Evolutionary conservation across 2,888 invertebrate genomes (phyloP).

Genomic region (Plagodis pulveraria): DNA sequence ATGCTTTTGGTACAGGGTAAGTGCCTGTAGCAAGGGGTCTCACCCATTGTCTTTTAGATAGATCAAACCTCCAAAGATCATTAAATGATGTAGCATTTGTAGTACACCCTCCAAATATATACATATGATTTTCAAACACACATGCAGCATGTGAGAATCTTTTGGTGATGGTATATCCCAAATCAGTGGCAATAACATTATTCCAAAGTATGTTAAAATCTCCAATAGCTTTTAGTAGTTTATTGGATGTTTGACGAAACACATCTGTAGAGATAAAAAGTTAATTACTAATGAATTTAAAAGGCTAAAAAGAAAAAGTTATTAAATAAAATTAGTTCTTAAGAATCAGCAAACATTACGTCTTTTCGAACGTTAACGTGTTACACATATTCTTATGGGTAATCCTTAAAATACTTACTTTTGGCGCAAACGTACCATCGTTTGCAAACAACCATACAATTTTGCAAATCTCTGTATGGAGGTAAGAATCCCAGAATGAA

Average conservation of each 20-base stretch:
- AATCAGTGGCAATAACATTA: slow-evolving; percentile 83
- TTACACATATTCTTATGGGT: too few relatives aligned
- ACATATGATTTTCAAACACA: slow-evolving; percentile 93
- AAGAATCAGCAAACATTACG: neutral
- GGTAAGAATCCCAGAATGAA: slow-evolving; percentile 95
- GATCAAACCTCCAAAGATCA: slow-evolving; percentile 97
- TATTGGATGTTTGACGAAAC: slow-evolving; percentile 88
- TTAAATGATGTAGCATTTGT: slow-evolving; percentile 97
- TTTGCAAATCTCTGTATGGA: slow-evolving; percentile 95
- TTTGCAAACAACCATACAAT: slow-evolving; percentile 93
- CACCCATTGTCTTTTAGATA: slow-evolving; percentile 93
- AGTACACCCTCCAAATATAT: slow-evolving; percentile 98
- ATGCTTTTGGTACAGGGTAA: slow-evolving; percentile 98
- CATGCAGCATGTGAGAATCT: slow-evolving; percentile 97
- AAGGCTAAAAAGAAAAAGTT: neutral
- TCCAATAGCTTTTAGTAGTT: slow-evolving; percentile 90
- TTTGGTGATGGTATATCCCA: slow-evolving; percentile 92
- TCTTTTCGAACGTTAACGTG: too few relatives aligned
- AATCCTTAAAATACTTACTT: slow-evolving; percentile 85
- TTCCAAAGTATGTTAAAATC: slow-evolving; percentile 92
- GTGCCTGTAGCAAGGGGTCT: slow-evolving; percentile 92
- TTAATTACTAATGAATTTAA: too few relatives aligned
- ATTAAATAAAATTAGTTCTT: neutral
- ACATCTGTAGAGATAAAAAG: slow-evolving; percentile 87
- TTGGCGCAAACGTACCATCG: slow-evolving; percentile 93